phyloP scores from a whole-genome alignment of 2,888 invertebrate species.

The Parascotia fuliginaria region DNA sequence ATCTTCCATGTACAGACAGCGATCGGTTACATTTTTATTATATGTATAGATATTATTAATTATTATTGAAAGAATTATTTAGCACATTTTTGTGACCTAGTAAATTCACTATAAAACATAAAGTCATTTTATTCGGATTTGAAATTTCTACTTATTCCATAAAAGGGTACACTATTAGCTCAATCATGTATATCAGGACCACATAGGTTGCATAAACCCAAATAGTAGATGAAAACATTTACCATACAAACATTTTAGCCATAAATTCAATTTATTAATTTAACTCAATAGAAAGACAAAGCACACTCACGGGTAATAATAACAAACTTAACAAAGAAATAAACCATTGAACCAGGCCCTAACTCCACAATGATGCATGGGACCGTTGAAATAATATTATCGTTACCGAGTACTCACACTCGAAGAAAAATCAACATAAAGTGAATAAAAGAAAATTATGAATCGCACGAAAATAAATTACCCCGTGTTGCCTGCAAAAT shows the following conservation, averaged over 20 bases:
- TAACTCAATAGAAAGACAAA: constrained; percentile 36
- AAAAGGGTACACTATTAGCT: too few relatives aligned
- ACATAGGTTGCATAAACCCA: too few relatives aligned
- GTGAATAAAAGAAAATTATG: constrained; percentile 87
- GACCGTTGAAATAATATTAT: constrained; percentile 85
- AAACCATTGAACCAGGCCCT: constrained; percentile 62
- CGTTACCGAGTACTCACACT: constrained; percentile 82
- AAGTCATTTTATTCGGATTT: too few relatives aligned
- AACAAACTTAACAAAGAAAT: constrained; percentile 75
- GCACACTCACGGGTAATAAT: constrained; percentile 55
- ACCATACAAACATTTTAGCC: constrained; percentile 2
- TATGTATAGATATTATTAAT: too few relatives aligned
- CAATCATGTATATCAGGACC: too few relatives aligned
- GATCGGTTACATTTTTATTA: too few relatives aligned
- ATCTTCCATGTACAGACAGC: too few relatives aligned
- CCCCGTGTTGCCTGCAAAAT: constrained; percentile 85
- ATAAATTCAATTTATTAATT: constrained; percentile 35
- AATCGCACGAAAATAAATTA: constrained; percentile 85
- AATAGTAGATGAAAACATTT: neutral
- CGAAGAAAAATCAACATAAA: constrained; percentile 85
- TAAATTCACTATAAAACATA: too few relatives aligned
- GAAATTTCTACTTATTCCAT: too few relatives aligned
- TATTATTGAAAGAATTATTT: too few relatives aligned
- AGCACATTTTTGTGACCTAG: too few relatives aligned
- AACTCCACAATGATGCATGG: constrained; percentile 73